Conservation (phyloP, 2,113 vertebrate genomes). For the Hoplias malabaricus region DNA sequence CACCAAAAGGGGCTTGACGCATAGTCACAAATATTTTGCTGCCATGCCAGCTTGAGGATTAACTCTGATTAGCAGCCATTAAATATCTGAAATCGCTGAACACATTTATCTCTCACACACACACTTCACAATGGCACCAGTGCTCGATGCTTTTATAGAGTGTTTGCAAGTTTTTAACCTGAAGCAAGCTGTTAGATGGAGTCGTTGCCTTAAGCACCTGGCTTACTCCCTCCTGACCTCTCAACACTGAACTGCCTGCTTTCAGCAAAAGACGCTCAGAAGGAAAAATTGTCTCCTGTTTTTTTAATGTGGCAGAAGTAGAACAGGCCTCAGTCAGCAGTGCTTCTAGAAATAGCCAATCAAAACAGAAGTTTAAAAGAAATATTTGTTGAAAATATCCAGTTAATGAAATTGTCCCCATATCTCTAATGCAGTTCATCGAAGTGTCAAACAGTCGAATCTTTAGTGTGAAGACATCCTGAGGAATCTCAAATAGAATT, state of each 20-base stretch:
- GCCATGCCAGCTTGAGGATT: not conserved
- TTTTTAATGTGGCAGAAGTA: not conserved
- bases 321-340: not conserved
- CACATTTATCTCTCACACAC: not conserved
- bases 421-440: too few relatives aligned
- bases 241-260: not conserved
- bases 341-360: not conserved
- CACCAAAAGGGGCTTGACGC: not conserved
- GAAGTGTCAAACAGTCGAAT: too few relatives aligned
- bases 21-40: not conserved
- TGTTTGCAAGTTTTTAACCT: not conserved
- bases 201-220: not conserved
- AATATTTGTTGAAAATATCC: too few relatives aligned
- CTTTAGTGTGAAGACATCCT: too few relatives aligned
- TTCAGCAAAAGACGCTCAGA: not conserved
- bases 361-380: too few relatives aligned
- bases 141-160: not conserved
- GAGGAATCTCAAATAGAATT: too few relatives aligned
- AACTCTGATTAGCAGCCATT: conserved; percentile 30
- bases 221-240: not conserved
- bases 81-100: conserved; percentile 37
- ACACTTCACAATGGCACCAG: not conserved
- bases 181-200: not conserved
- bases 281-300: not conserved
- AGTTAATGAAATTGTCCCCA: too few relatives aligned